Evolutionary conservation across 2,113 vertebrate genomes (phyloP), one percentile per base, ranked within the genome.

Genomic region (Cebus imitator): DNA sequence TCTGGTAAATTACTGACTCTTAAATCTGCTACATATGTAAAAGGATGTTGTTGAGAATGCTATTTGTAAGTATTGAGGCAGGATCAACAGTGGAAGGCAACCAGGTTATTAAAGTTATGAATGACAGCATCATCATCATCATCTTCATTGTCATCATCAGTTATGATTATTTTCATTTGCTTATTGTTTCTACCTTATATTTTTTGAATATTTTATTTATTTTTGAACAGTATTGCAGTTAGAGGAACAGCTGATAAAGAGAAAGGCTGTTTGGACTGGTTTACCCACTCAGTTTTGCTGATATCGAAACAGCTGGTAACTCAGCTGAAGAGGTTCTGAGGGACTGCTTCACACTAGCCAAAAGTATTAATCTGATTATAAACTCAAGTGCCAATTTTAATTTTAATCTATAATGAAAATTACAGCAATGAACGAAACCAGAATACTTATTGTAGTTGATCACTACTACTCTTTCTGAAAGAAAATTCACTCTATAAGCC

Each of bases 311-410:
- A 76, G 14, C 30, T 89, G 72, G 18, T 94, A 86, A 61, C 32
- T 50, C 83, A 5, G 79, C 70, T 83, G 70, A 64, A 90, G 50
- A 66, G 27, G 25, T 80, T 94, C 61, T 85, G 57, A 93, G 64
- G 32, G 16, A 32, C 40, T 83, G 55, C 30, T 85, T 88, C 35
- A 61, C 13, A 32, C 16, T 45, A 96, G 78, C 16, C 57, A 87
- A 81, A 91, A 64, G 9, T 32, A 61, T 80, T 90, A 78, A 79
- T 94, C 76, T 97, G 61, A 84, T 93, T 84, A 52, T 84, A 87
- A 79, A 83, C 25, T 50, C 82, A 96, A 75, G 52, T 68, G 78
- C 52, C 45, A 84, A 40, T 68, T 94, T 91, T 83, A 75, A 96
- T 95, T 93, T 95, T 68, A 91, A 85, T 88, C 55, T 80, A 40